Percentiles rank a stretch among this genome's conserved stretches.
Conservation (phyloP, 2,113 vertebrate genomes). For the Podarcis raffonei region DNA sequence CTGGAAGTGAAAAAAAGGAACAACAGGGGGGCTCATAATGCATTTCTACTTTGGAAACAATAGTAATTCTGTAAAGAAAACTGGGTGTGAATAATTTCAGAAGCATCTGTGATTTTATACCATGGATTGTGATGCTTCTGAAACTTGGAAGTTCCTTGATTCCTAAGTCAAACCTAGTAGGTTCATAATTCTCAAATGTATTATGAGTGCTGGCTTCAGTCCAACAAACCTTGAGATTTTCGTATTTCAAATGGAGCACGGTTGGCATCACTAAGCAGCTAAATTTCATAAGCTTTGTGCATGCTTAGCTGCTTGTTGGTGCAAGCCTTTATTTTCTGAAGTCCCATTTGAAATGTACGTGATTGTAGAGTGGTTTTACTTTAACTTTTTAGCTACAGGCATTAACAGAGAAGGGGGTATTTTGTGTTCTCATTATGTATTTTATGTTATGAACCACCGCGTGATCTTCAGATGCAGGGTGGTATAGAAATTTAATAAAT, state of each 20-base stretch:
- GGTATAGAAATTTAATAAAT: no score
- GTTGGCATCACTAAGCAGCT: background rate
- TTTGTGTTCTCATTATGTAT: no score
- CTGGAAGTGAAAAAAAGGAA: background rate
- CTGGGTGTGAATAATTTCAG: background rate
- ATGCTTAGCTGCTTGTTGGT: background rate
- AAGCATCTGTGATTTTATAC: background rate
- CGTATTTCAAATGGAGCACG: background rate
- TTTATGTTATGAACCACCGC: no score
- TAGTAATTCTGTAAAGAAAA: background rate
- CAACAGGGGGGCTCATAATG: background rate
- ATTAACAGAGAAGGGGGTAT: background rate
- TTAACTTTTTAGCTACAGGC: background rate
- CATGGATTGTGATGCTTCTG: background rate
- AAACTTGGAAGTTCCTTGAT: background rate
- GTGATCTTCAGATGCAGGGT: no score
- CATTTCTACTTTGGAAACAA: background rate
- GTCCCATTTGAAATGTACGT: background rate
- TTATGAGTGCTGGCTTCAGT: background rate
- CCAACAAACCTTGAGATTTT: background rate
- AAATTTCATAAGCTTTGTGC: background rate
- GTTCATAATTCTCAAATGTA: background rate
- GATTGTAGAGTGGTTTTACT: background rate
- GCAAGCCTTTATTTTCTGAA: background rate
- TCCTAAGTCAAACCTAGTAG: background rate